Conservation (phyloP, 2,888 invertebrate genomes). For the Mythimna pallens region DNA sequence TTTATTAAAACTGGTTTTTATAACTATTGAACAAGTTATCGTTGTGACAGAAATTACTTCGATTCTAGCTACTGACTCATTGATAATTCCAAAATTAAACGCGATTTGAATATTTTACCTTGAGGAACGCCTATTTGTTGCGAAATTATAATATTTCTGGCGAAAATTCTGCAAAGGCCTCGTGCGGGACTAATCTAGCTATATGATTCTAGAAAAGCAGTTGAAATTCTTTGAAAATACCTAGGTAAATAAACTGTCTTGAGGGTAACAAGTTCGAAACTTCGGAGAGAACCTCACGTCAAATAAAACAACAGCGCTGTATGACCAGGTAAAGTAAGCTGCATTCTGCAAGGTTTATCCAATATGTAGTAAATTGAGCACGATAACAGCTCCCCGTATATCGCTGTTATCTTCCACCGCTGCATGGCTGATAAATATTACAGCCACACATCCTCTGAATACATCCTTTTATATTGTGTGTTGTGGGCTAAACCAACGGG, state of each 20-base stretch:
- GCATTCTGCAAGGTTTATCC: slow-evolving; percentile 45
- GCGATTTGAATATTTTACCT: not conserved
- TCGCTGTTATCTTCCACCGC: slow-evolving; percentile 59
- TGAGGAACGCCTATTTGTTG: slow-evolving; percentile 2
- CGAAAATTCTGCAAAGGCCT: not conserved
- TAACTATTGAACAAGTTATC: slow-evolving; percentile 15
- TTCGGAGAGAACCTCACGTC: not conserved
- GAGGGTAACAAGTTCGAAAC: not conserved
- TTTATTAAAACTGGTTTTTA: slow-evolving; percentile 36
- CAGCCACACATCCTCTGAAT: slow-evolving; percentile 42
- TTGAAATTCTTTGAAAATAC: not conserved
- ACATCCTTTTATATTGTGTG: slow-evolving; percentile 36
- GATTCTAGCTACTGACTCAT: slow-evolving; percentile 15
- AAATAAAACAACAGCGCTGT: not conserved
- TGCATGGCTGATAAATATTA: slow-evolving; percentile 59
- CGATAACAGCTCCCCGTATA: slow-evolving; percentile 55
- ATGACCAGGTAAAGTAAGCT: slow-evolving; percentile 21
- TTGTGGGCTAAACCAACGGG: slow-evolving; percentile 35
- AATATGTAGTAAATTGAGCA: slow-evolving; percentile 62
- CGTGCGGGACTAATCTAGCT: not conserved
- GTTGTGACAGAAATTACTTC: not conserved
- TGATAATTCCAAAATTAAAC: slow-evolving; percentile 13
- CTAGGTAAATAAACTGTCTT: not conserved
- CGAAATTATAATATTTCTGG: not conserved
- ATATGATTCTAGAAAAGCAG: not conserved